These are phyloP conservation scores for Protosalanx chinensis DNA, from an alignment of 2,797 vertebrate species.

Conservation along the genomic window DNA sequence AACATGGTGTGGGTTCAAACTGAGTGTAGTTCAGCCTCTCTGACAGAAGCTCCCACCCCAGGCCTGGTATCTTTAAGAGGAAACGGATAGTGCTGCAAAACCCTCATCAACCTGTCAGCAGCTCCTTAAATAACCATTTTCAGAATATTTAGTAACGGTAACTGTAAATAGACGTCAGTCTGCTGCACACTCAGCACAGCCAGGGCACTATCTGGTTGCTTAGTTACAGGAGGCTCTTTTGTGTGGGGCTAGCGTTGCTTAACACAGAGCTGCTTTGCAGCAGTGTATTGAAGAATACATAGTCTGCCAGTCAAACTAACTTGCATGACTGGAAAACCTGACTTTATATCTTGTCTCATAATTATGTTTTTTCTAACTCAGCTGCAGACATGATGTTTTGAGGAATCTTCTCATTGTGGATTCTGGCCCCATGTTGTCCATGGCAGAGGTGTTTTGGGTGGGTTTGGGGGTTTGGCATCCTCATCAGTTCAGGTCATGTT, in stretches of 20 bases:
- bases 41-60: background rate
- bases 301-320: too few species aligned
- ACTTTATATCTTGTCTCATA: too few species aligned
- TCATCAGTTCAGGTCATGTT: background rate
- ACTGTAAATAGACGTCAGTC: conserved; percentile 63
- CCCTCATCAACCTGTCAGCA: conserved; percentile 45
- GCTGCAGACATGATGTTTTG: too few species aligned
- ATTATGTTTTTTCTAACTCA: too few species aligned
- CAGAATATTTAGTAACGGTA: conserved; percentile 48
- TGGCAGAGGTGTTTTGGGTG: background rate
- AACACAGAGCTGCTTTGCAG: conserved; percentile 40
- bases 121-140: conserved; percentile 30
- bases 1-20: background rate
- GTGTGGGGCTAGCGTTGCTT: conserved; percentile 34
- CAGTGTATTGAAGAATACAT: conserved; percentile 21
- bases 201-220: conserved; percentile 69
- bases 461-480: background rate
- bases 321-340: too few species aligned
- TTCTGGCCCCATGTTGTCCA: background rate
- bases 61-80: background rate
- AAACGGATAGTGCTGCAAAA: conserved; percentile 4
- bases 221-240: conserved; percentile 61
- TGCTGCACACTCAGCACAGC: conserved; percentile 55
- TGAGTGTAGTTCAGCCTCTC: background rate
- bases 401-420: too few species aligned